Base-by-base conservation (phyloP, 2,113 vertebrate genomes). In the Callithrix jacchus region DNA sequence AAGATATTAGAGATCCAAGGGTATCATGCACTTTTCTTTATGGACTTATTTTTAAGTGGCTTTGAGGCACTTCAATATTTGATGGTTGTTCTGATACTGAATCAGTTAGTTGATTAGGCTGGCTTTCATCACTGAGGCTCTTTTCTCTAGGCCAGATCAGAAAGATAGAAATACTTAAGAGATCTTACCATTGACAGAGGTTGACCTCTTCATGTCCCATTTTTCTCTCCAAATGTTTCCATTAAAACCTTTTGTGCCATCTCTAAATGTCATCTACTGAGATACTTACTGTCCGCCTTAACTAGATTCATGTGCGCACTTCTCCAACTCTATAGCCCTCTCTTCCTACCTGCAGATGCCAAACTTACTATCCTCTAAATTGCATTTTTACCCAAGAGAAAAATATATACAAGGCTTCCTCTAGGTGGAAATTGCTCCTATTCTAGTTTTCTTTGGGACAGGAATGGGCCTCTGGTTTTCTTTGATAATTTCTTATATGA, bases 31-130 rank as follows among this genome's bases (percentile, higher is more conserved):
- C 13, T 81, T 56, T 40, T 58, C 49, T 20, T 40, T 11, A 52
- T 25, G 18, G 54, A 66, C 58, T 88, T 88, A 8, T 61, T 93
- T 90, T 93, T 86, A 84, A 90, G 45, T 90, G 82, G 35, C 89
- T 96, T 89, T 94, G 86, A 96, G 91, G 42, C 10, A 21, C 61
- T 93, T 89, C 2, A 32, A 0, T 91, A 54, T 96, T 89, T 56
- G 47, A 84, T 47, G 73, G 86, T 42, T 73, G 61, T 86, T 89
- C 91, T 42, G 54, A 71, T 64, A 47, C 17, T n/a, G 70, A 89
- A 37, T 61, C 30, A 1, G 18, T 74, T 89, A 20, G 25, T 54
- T 77, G 61, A 40, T 94, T 68, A 92, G 66, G 35, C n/a, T 68
- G 45, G 12, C 49, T 96, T 79, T 89, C 49, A 71, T 91, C 74